Base-by-base conservation (phyloP, 2,797 vertebrate species). In the Paratrypauchen microcephalus region DNA sequence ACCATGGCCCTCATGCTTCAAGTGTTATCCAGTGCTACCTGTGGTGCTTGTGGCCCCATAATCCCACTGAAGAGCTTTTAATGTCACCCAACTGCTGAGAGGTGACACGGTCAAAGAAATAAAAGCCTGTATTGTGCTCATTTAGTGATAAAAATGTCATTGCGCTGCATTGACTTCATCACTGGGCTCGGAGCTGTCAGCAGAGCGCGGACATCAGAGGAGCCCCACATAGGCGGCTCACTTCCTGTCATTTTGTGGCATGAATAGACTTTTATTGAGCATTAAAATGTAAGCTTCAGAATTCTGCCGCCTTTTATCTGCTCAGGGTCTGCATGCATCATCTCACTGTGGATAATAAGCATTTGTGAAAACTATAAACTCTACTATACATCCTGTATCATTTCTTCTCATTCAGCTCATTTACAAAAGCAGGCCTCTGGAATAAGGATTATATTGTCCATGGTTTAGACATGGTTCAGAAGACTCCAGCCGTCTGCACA, bases 41-140 rank as follows among this genome's bases (percentile, higher is more conserved):
- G 45, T 50, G 47, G 63, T 18, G 45, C 45, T 50, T 65, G 63
- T 65, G 63, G 63, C 63, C 63, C 45, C 8, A 59, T 72, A 30
- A 73, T 66, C 57, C 70, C 15, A 32, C 24, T 30, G 47, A 65
- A 65, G 63, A 28, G 63, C 63, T 50, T 16, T 62, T 39, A n/a
- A 67, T 66, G 56, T 61, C 30, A 57, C 21, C 58, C 19, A 45
- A 39, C 23, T 15, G 68, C 18, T 47, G 52, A 62, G 54, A 61
- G 55, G 68, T 58, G 61, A 61, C 56, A 39, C 11, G 16, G 58
- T 39, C 68, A 68, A 28, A 66, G 57, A 68, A 55, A 76, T 63
- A 62, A 56, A 30, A 70, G 32, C 68, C 12, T 23, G 5, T 32
- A n/a, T 62, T 69, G 45, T 59, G 50, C 19, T 56, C 16, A 6